A percentile compares a stretch with the other conserved stretches of the same genome.
Conservation (phyloP, 2,797 vertebrate genomes). For the Borostomias antarcticus region DNA sequence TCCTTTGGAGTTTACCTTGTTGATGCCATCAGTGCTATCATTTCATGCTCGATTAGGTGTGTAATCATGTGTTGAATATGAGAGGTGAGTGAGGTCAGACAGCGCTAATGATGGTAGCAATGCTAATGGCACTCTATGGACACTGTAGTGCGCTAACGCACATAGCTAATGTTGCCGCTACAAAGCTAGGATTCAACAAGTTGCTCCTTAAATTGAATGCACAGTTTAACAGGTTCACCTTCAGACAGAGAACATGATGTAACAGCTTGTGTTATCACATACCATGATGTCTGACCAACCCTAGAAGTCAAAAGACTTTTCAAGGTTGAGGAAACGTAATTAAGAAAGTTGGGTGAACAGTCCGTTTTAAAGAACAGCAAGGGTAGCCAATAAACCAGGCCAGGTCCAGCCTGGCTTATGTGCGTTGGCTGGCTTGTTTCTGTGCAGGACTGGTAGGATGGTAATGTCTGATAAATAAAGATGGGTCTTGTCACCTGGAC, state of each 20-base stretch:
- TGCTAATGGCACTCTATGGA: conserved; percentile 61
- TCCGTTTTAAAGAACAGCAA: too few relatives aligned
- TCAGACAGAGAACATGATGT: background rate
- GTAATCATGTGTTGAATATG: conserved; percentile 77
- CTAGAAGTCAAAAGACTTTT: background rate
- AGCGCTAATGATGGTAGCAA: conserved; percentile 65
- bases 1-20: conserved; percentile 59
- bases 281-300: background rate
- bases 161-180: conserved; percentile 4
- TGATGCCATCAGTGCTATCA: conserved; percentile 72
- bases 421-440: too few relatives aligned
- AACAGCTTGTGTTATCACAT: background rate
- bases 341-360: too few relatives aligned
- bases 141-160: conserved; percentile 17
- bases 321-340: too few relatives aligned
- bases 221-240: background rate
- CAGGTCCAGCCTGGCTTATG: too few relatives aligned
- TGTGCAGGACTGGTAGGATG: too few relatives aligned
- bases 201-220: background rate
- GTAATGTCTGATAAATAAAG: too few relatives aligned
- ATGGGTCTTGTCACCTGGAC: too few relatives aligned
- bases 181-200: background rate
- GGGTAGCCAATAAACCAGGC: too few relatives aligned
- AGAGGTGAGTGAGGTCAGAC: conserved; percentile 51
- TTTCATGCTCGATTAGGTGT: conserved; percentile 78